These are phyloP conservation scores for Pedicia rivosa DNA, from an alignment of 2,888 invertebrate genomes.

Conservation along the genomic window DNA sequence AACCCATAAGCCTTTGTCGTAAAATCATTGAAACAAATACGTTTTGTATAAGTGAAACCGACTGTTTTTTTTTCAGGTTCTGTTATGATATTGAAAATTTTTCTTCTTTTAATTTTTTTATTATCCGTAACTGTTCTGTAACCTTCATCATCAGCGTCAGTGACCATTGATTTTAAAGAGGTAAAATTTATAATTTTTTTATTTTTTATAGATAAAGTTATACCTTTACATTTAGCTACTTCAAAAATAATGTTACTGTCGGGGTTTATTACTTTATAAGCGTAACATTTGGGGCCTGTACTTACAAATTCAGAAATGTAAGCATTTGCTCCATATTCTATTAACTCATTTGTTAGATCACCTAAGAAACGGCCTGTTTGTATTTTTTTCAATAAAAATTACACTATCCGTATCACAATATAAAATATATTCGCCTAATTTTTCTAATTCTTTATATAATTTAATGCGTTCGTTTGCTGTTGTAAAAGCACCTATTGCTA, in stretches of 20 bases:
- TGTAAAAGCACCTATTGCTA: background rate
- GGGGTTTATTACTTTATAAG: background rate
- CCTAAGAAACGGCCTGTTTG: background rate
- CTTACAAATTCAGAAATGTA: background rate
- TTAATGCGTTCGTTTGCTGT: background rate
- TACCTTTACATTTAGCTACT: slow-evolving; percentile 1
- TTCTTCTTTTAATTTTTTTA: too few relatives aligned
- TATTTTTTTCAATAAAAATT: background rate
- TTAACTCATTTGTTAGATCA: background rate
- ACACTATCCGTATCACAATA: background rate
- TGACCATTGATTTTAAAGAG: background rate
- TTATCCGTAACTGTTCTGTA: background rate
- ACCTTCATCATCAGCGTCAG: background rate
- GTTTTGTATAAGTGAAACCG: background rate
- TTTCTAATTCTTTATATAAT: background rate
- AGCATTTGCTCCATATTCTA: background rate
- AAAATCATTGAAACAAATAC: background rate
- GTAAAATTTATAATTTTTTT: background rate
- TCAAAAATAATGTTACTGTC: background rate
- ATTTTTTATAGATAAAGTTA: background rate
- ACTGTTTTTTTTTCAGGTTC: background rate
- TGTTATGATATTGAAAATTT: background rate
- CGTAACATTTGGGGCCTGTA: background rate
- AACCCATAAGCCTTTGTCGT: too few relatives aligned
- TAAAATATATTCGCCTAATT: background rate